A percentile compares a stretch with the other conserved stretches of the same genome.
Conservation (phyloP, 2,113 vertebrate genomes). For the Castor canadensis region DNA sequence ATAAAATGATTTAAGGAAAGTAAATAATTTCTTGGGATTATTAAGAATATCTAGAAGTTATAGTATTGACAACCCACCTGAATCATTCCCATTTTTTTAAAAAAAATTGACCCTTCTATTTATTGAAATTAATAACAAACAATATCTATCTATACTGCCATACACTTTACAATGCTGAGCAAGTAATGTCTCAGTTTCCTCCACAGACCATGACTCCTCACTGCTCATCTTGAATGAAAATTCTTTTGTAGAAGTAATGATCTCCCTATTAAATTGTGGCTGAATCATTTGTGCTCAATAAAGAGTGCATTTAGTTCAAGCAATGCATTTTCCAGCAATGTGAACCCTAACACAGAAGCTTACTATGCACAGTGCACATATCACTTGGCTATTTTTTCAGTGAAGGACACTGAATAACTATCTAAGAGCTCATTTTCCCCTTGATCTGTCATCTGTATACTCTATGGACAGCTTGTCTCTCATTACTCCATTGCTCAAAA, state of each 20-base stretch:
- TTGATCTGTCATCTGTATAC: conserved; percentile 66
- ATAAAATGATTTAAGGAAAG: not conserved
- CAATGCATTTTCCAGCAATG: conserved; percentile 51
- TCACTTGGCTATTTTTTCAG: conserved; percentile 40
- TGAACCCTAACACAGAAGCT: not conserved
- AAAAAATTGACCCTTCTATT: not conserved
- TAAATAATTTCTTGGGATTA: not conserved
- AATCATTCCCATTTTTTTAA: not conserved
- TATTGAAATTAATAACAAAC: not conserved
- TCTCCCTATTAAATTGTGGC: conserved; percentile 55
- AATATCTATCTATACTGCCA: not conserved
- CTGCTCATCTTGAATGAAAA: conserved; percentile 64
- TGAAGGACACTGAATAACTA: conserved; percentile 64
- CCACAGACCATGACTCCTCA: conserved; percentile 15
- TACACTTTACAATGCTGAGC: conserved; percentile 14
- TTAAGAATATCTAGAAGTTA: not conserved
- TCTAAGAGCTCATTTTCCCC: conserved; percentile 61
- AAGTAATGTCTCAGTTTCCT: conserved; percentile 38
- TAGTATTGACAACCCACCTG: not conserved
- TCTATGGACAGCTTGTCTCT: conserved; percentile 31
- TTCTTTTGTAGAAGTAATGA: conserved; percentile 38
- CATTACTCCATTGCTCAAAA: conserved; percentile 55
- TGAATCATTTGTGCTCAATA: conserved; percentile 3
- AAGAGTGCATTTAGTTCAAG: conserved; percentile 52
- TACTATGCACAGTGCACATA: not conserved